Conservation (phyloP, 2,888 invertebrate species). For the Cheilosia pagana region DNA sequence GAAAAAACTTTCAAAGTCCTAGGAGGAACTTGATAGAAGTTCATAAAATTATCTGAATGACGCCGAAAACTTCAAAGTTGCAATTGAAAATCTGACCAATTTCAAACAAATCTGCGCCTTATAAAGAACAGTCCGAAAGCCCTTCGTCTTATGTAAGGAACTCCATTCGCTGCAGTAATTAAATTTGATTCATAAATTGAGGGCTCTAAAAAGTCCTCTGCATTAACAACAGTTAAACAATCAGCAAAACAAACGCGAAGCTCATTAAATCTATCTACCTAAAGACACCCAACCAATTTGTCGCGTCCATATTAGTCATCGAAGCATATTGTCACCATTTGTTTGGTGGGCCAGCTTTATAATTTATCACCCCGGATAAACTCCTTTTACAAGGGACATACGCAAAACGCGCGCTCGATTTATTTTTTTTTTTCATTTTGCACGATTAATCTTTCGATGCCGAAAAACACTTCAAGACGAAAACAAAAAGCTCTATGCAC, state of each 20-base stretch:
- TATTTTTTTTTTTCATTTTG: neutral
- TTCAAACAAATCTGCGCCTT: too few species aligned
- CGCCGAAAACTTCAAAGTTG: too few species aligned
- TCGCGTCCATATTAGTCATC: constrained; percentile 25
- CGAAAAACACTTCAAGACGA: constrained; percentile 22
- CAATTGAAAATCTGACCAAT: too few species aligned
- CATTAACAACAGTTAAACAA: neutral
- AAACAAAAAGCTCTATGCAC: constrained; percentile 23
- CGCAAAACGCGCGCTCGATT: neutral
- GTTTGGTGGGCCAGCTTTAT: neutral
- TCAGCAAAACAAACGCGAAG: neutral
- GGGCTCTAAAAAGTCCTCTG: neutral
- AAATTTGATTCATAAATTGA: too few species aligned
- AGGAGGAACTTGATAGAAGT: too few species aligned
- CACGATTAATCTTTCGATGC: constrained; percentile 42
- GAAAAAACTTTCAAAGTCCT: too few species aligned
- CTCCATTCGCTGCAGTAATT: too few species aligned
- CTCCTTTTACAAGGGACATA: constrained; percentile 1
- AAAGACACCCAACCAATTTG: constrained; percentile 26
- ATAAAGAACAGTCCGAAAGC: too few species aligned
- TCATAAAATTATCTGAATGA: too few species aligned
- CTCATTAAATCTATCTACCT: neutral
- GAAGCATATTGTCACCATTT: constrained; percentile 10
- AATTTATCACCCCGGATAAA: constrained; percentile 31
- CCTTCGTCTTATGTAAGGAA: too few species aligned